Percentiles rank a stretch among this genome's conserved stretches.
These are phyloP conservation scores for Synergus umbraculus DNA, from an alignment of 2,888 invertebrate species.

Conservation along the genomic window DNA sequence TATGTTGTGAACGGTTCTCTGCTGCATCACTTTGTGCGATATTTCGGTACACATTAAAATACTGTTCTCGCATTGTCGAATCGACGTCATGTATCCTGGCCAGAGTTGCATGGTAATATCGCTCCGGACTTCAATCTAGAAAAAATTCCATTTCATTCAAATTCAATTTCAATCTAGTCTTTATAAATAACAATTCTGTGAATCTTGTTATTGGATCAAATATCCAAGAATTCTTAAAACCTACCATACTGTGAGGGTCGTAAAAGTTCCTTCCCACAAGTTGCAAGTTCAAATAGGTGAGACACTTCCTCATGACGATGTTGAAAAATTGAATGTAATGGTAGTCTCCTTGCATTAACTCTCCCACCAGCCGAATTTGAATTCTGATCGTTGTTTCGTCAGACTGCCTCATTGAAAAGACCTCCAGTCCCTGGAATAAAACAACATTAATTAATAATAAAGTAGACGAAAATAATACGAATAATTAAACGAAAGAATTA, in stretches of 20 bases:
- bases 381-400: conserved; percentile 80
- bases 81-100: conserved; percentile 90
- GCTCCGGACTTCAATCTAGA: conserved; percentile 79
- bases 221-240: conserved; percentile 8
- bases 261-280: conserved; percentile 86
- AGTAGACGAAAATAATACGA: no score
- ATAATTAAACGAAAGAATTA: background rate
- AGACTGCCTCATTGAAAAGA: conserved; percentile 80
- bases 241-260: conserved; percentile 83
- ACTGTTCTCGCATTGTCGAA: conserved; percentile 87
- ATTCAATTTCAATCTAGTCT: no score
- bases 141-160: background rate
- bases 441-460: background rate
- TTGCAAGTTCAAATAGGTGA: conserved; percentile 82
- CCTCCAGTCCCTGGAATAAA: conserved; percentile 79
- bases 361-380: conserved; percentile 80
- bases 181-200: background rate
- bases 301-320: conserved; percentile 84
- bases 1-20: conserved; percentile 82
- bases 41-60: conserved; percentile 88
- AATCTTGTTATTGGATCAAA: background rate
- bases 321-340: conserved; percentile 87
- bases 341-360: conserved; percentile 82
- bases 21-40: conserved; percentile 88
- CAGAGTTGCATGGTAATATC: conserved; percentile 83